These are phyloP conservation scores for Pongo pygmaeus DNA, from an alignment of 2,113 vertebrate species.

Conservation along the genomic window DNA sequence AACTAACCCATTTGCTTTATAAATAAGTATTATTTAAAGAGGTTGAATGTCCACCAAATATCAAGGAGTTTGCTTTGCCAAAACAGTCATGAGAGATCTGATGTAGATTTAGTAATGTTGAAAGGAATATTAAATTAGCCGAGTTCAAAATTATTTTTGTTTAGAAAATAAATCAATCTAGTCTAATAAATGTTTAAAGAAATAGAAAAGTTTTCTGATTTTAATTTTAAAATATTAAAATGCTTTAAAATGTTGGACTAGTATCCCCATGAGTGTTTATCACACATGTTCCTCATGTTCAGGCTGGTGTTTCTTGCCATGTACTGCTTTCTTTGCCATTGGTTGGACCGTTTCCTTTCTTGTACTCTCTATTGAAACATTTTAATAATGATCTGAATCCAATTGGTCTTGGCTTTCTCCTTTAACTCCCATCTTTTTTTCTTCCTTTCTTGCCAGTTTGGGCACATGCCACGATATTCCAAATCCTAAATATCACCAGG, in stretches of 20 bases:
- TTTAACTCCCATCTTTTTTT: neutral
- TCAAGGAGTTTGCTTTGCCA: neutral
- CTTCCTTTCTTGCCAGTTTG: neutral
- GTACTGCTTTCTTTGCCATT: neutral
- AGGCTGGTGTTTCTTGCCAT: neutral
- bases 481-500: neutral
- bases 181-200: neutral
- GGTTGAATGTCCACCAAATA: neutral
- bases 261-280: neutral
- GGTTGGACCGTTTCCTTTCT: neutral
- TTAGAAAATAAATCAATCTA: neutral
- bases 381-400: neutral
- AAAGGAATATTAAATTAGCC: neutral
- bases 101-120: neutral
- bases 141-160: constrained; percentile 39
- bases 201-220: neutral
- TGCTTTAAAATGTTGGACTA: neutral
- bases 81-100: neutral
- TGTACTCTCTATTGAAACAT: neutral
- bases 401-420: neutral
- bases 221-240: constrained; percentile 16
- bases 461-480: neutral
- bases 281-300: neutral
- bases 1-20: neutral
- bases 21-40: neutral